phyloP scores from a whole-genome alignment of 2,888 invertebrate species.

The Synanthedon myopaeformis region DNA sequence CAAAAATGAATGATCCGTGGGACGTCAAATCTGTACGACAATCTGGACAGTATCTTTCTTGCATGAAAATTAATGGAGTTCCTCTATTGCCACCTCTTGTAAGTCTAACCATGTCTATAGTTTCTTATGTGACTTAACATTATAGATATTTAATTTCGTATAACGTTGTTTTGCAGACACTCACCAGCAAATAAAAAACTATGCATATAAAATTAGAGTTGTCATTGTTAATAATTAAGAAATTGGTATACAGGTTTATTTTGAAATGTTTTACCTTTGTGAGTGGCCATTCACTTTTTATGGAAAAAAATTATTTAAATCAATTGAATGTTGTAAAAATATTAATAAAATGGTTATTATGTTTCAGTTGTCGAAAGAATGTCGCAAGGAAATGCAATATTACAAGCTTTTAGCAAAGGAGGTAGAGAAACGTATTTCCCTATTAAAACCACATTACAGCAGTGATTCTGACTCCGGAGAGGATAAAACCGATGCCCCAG shows the following conservation, averaged over 20 bases:
- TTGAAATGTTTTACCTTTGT: slow-evolving; percentile 9
- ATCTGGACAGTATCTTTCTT: slow-evolving; percentile 70
- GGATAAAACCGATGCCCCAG: slow-evolving; percentile 39
- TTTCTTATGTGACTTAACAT: neutral
- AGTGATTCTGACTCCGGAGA: slow-evolving; percentile 26
- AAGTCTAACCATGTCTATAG: slow-evolving; percentile 28
- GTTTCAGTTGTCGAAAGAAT: slow-evolving; percentile 74
- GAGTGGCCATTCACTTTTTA: slow-evolving; percentile 12
- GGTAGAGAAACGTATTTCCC: slow-evolving; percentile 70
- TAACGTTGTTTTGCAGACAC: slow-evolving; percentile 12
- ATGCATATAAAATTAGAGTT: slow-evolving; percentile 3
- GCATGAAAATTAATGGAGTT: slow-evolving; percentile 78
- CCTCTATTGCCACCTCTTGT: slow-evolving; percentile 83
- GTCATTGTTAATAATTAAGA: slow-evolving; percentile 8
- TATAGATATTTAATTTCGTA: slow-evolving; percentile 2
- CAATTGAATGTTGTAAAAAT: neutral
- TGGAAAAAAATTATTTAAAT: slow-evolving; percentile 9
- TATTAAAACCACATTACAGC: slow-evolving; percentile 42
- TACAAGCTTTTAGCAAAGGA: slow-evolving; percentile 76
- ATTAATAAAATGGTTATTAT: slow-evolving; percentile 1
- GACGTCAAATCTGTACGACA: slow-evolving; percentile 56
- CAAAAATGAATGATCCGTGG: slow-evolving; percentile 61
- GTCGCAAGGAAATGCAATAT: slow-evolving; percentile 74
- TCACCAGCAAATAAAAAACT: slow-evolving; percentile 11
- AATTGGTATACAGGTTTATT: slow-evolving; percentile 7